A percentile compares a stretch with the other conserved stretches of the same genome.
Evolutionary conservation across 1,140 invertebrate species (phyloP).

Genomic region (Phenacoccus solenopsis): DNA sequence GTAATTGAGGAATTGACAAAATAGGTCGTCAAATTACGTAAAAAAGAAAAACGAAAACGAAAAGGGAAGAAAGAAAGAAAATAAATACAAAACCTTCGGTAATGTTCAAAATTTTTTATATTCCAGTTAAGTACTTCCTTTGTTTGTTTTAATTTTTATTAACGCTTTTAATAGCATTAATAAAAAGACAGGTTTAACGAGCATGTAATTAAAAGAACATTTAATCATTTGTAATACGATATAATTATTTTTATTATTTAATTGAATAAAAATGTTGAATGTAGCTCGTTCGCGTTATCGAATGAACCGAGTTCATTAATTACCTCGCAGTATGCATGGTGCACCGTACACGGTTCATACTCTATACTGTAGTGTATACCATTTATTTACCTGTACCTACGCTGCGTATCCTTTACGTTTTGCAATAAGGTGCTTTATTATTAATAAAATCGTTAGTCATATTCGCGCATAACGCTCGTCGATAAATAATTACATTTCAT

Average conservation of each 20-base stretch:
- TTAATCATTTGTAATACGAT: slow-evolving; percentile 5
- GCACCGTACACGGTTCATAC: too few relatives aligned
- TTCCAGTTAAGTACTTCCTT: slow-evolving; percentile 6
- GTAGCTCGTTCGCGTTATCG: not conserved
- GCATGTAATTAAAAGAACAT: slow-evolving; percentile 11
- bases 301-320: slow-evolving; percentile 8
- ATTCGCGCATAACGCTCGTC: too few relatives aligned
- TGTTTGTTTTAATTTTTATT: slow-evolving; percentile 1
- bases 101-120: slow-evolving; percentile 5
- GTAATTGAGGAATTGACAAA: not conserved
- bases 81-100: not conserved
- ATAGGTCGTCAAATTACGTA: not conserved
- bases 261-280: slow-evolving; percentile 17
- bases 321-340: too few relatives aligned
- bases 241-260: slow-evolving; percentile 17
- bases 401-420: too few relatives aligned
- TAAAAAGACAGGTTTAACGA: slow-evolving; percentile 7
- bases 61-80: not conserved
- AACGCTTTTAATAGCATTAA: not conserved
- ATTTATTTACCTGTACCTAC: too few relatives aligned
- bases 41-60: not conserved
- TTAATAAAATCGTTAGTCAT: too few relatives aligned
- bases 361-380: too few relatives aligned
- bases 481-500: too few relatives aligned
- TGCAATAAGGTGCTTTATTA: too few relatives aligned